phyloP scores from a whole-genome alignment of 2,113 vertebrate species.

The Australoheros scitulus region DNA sequence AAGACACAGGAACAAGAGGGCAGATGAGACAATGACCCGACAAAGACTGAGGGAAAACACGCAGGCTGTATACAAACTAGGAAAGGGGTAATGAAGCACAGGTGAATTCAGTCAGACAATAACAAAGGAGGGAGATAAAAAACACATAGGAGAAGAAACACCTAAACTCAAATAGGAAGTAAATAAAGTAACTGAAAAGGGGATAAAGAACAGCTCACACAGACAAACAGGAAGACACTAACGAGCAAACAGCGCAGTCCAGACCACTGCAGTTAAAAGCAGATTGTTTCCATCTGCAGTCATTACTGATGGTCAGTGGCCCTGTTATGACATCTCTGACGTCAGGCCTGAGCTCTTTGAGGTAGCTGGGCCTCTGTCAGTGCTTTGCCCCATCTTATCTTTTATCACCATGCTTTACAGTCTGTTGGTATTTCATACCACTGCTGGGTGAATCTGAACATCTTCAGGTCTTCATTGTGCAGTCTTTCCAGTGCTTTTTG shows the following conservation, averaged over 20 bases:
- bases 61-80: neutral
- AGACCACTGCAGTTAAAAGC: neutral
- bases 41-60: conserved; percentile 6
- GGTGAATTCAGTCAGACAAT: no score
- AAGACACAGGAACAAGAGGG: neutral
- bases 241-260: neutral
- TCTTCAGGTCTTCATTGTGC: neutral
- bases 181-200: no score
- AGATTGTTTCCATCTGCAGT: conserved; percentile 3
- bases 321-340: neutral
- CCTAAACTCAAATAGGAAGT: no score
- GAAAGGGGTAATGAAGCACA: neutral
- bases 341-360: neutral
- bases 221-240: no score
- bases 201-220: no score
- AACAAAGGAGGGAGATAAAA: no score
- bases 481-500: neutral
- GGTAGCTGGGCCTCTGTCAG: neutral
- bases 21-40: neutral
- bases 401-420: neutral
- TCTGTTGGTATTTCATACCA: neutral
- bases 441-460: neutral
- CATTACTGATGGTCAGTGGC: neutral
- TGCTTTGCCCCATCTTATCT: neutral
- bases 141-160: no score